Evolutionary conservation across 2,113 vertebrate species (phyloP).

Genomic region (Sialia sialis): DNA sequence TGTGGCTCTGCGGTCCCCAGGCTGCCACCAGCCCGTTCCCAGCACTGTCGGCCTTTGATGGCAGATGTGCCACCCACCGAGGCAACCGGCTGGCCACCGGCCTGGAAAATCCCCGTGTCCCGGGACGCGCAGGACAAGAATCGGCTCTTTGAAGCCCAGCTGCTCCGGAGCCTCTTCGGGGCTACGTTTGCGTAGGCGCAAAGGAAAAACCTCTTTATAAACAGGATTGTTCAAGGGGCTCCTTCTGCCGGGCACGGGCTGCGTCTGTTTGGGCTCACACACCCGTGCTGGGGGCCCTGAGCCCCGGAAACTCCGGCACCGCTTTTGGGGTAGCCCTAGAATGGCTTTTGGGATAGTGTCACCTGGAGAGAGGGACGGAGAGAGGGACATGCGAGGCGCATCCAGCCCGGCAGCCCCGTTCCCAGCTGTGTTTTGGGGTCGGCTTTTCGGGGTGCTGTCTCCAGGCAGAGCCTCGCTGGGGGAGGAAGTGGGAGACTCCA

Average conservation of each 20-base stretch:
- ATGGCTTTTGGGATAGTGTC: neutral
- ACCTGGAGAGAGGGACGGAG: too few species aligned
- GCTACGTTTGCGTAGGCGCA: neutral
- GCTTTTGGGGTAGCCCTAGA: neutral
- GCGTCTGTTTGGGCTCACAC: neutral
- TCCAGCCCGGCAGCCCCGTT: rapidly evolving
- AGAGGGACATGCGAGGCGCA: rapidly evolving
- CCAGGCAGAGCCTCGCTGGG: neutral
- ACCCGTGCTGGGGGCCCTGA: rapidly evolving
- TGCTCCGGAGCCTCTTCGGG: neutral
- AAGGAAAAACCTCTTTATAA: neutral
- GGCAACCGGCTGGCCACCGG: slow-evolving; percentile 19
- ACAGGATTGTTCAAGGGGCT: neutral
- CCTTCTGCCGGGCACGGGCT: neutral
- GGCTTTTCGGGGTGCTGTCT: neutral
- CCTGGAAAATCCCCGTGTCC: slow-evolving; percentile 47
- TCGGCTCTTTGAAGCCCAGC: slow-evolving; percentile 1
- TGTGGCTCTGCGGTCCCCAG: neutral
- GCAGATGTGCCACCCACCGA: neutral
- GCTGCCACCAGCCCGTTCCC: neutral
- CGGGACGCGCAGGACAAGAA: neutral
- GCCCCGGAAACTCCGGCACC: neutral
- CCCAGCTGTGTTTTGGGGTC: neutral
- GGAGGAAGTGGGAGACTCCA: neutral
- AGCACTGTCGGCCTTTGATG: neutral